Evolutionary conservation across 2,888 invertebrate genomes (phyloP).

Genomic region (Xylophagus ater): DNA sequence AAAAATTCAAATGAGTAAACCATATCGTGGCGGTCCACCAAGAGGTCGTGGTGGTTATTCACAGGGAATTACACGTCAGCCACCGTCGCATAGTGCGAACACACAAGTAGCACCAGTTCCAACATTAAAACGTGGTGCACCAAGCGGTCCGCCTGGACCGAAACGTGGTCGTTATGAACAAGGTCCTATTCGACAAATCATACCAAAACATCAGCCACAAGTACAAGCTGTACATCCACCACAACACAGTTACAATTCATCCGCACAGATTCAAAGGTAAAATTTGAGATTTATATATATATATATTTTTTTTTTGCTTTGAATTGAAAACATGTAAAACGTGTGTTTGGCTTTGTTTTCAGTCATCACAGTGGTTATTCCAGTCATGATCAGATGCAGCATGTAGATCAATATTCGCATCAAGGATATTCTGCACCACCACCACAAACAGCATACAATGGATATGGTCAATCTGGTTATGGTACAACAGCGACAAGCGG

Average conservation of each 20-base stretch:
- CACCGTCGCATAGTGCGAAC: constrained; percentile 34
- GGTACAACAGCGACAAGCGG: constrained; percentile 28
- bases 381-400: constrained; percentile 34
- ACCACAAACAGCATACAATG: constrained; percentile 32
- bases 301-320: neutral
- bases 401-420: constrained; percentile 37
- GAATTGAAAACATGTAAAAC: neutral
- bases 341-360: neutral
- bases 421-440: constrained; percentile 29
- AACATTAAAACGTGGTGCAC: constrained; percentile 36
- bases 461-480: constrained; percentile 35
- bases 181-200: constrained; percentile 34
- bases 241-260: constrained; percentile 13
- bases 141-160: constrained; percentile 35
- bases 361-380: constrained; percentile 34
- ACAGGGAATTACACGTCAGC: constrained; percentile 31
- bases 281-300: neutral
- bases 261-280: constrained; percentile 12
- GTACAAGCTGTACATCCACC: constrained; percentile 25
- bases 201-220: constrained; percentile 35
- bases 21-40: constrained; percentile 31
- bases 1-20: constrained; percentile 25
- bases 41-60: constrained; percentile 31
- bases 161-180: constrained; percentile 39
- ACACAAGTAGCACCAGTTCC: constrained; percentile 37